Base-by-base conservation (phyloP, 2,797 vertebrate species). In the Glyptemys insculpta region DNA sequence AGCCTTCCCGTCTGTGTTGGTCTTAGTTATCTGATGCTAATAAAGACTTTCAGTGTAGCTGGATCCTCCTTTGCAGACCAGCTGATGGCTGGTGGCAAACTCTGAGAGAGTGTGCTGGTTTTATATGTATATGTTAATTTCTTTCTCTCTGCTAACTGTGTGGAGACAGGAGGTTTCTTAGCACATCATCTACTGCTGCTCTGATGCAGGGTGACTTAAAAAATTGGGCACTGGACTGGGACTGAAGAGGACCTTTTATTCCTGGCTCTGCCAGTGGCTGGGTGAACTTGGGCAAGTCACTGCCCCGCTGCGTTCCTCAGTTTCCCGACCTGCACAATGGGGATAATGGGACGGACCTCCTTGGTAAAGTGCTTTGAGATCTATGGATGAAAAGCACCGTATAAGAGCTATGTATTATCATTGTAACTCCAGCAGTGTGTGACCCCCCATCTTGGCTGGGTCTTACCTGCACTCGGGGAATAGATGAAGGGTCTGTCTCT, bases 1-100 rank as follows among this genome's bases (percentile, higher is more conserved):
- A 95, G 68, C 88, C 91, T 89, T 91, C 91, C 86, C 37, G 93
- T 94, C 92, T 96, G 85, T 88, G 68, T 95, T 97, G 96, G 89
- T 94, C 92, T 94, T 95, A 85, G 79, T 91, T 90, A 92, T 89
- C 59, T 93, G 93, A 1, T 89, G 86, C 91, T 91, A 85, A 85
- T 95, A 92, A 94, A 91, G 96, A n/a, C 47, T 91, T 94, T 47
- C 25, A 83, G 21, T 74, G 25, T 72, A 89, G 65, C 81, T 90
- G 85, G 94, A 97, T 85, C 94, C 83, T 97, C 81, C 79, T 95
- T 96, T 97, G 72, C 88, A 96, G 83, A 86, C 81, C 41, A 62
- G 49, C 44, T 86, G 76, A 85, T 89, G 85, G 74, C 74, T 96
- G 4, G 8, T 80, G 76, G 52, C 74, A 91, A 92, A 49, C 68